Evolutionary conservation across 2,113 vertebrate species (phyloP).

Genomic region (Alosa alosa): DNA sequence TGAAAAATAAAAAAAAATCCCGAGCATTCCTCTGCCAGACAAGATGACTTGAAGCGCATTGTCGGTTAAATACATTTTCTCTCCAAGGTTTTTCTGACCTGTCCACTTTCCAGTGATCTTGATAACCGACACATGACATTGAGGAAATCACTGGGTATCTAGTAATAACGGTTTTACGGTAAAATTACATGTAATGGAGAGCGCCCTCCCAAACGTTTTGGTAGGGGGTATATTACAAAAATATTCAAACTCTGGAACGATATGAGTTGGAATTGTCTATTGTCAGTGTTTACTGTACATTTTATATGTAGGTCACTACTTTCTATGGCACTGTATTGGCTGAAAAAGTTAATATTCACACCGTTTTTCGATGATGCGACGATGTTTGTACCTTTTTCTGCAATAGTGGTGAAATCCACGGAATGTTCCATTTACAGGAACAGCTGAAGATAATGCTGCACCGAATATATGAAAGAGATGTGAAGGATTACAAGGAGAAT

Average conservation of each 20-base stretch:
- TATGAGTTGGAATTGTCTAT: background rate
- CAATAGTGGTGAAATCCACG: constrained; percentile 72
- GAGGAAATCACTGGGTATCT: constrained; percentile 34
- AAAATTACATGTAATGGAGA: constrained; percentile 59
- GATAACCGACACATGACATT: constrained; percentile 49
- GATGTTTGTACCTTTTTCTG: constrained; percentile 55
- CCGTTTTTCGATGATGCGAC: background rate
- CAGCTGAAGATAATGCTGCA: constrained; percentile 71
- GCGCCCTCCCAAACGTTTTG: constrained; percentile 56
- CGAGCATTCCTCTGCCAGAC: background rate
- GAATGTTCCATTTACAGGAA: constrained; percentile 72
- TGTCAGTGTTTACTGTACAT: background rate
- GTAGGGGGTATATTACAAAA: constrained; percentile 64
- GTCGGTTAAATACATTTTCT: background rate
- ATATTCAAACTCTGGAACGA: constrained; percentile 36
- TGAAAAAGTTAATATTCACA: background rate
- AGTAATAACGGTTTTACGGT: constrained; percentile 68
- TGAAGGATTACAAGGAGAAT: constrained; percentile 64
- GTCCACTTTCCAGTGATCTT: constrained; percentile 40
- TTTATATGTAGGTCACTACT: background rate
- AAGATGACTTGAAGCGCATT: background rate
- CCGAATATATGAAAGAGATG: constrained; percentile 68
- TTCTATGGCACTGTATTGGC: background rate
- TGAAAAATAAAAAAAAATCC: background rate
- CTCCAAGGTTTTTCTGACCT: background rate